A percentile compares a stretch with the other conserved stretches of the same genome.
Evolutionary conservation across 2,113 vertebrate species (phyloP).

Genomic region (Thryonomys swinderianus): DNA sequence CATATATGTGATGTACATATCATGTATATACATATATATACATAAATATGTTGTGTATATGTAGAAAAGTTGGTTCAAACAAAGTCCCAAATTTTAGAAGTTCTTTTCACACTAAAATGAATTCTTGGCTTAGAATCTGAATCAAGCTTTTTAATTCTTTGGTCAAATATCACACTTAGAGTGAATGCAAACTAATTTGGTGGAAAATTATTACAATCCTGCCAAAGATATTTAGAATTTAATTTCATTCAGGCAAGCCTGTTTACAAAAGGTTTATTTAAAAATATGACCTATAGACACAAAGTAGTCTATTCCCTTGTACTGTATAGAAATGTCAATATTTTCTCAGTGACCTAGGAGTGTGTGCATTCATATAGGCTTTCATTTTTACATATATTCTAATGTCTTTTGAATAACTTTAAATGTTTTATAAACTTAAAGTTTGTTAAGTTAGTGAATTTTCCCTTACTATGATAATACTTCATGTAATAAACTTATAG

Average conservation of each 20-base stretch:
- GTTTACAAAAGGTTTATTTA: not conserved
- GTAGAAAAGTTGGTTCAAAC: not conserved
- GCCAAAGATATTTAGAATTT: conserved; percentile 13
- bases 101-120: not conserved
- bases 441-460: not conserved
- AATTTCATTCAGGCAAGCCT: not conserved
- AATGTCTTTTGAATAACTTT: not conserved
- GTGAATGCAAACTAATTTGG: not conserved
- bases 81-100: not conserved
- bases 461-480: not conserved
- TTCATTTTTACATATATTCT: not conserved
- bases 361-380: not conserved
- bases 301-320: not conserved
- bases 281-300: not conserved
- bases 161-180: not conserved
- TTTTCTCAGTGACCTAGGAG: not conserved
- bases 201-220: not conserved
- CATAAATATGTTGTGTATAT: too few relatives aligned
- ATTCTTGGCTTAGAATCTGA: not conserved
- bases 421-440: not conserved
- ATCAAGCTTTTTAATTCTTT: not conserved
- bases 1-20: not conserved
- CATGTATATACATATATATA: too few relatives aligned
- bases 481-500: not conserved
- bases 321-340: not conserved